phyloP scores from a whole-genome alignment of 2,888 invertebrate genomes.

The Oligia latruncula region DNA sequence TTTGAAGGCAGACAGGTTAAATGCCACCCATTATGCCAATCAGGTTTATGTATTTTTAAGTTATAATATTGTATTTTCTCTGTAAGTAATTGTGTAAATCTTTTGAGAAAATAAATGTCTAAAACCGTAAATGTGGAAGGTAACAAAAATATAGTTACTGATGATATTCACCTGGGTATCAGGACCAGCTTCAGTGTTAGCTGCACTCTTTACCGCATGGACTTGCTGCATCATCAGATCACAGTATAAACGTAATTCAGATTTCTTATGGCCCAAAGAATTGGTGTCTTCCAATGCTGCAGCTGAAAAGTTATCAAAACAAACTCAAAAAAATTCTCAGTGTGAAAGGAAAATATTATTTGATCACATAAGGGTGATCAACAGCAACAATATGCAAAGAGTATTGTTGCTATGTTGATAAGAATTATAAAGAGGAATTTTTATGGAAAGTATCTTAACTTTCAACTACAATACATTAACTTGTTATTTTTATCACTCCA shows the following conservation, averaged over 20 bases:
- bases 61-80: too few species aligned
- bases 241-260: conserved; percentile 94
- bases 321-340: not conserved
- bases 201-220: conserved; percentile 93
- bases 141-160: not conserved
- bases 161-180: conserved; percentile 88
- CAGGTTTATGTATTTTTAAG: too few species aligned
- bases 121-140: too few species aligned
- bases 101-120: too few species aligned
- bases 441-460: not conserved
- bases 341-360: too few species aligned
- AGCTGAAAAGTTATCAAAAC: conserved; percentile 67
- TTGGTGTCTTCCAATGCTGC: conserved; percentile 89
- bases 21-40: too few species aligned
- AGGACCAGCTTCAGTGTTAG: conserved; percentile 89
- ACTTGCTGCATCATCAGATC: conserved; percentile 96
- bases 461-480: conserved; percentile 8
- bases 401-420: conserved; percentile 9
- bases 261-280: conserved; percentile 93
- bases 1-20: too few species aligned
- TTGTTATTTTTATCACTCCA: conserved; percentile 30
- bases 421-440: conserved; percentile 22
- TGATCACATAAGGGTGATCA: too few species aligned
- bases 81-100: too few species aligned
- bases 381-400: too few species aligned